These are phyloP conservation scores for Macquaria ambigua DNA, from an alignment of 2,113 vertebrate species.

Conservation along the genomic window DNA sequence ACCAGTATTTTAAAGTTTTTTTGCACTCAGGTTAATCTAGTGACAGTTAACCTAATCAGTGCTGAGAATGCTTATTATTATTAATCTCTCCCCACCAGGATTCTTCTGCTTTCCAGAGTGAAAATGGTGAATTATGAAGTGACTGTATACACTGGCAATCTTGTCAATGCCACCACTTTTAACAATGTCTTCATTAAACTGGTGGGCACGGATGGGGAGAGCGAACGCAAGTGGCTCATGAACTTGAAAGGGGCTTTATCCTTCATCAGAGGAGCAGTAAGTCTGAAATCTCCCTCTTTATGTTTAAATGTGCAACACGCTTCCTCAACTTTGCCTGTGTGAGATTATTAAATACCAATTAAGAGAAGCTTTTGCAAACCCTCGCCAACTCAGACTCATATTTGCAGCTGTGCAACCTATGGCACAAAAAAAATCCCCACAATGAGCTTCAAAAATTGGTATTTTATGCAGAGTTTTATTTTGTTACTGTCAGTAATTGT, in stretches of 20 bases:
- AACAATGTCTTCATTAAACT: constrained; percentile 72
- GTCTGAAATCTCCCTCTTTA: constrained; percentile 11
- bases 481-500: background rate
- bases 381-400: background rate
- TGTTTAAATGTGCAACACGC: background rate
- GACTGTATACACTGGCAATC: constrained; percentile 31
- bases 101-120: background rate
- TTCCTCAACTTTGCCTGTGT: background rate
- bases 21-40: background rate
- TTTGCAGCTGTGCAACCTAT: background rate
- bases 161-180: background rate
- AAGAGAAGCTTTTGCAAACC: background rate
- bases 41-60: background rate
- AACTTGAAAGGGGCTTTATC: background rate
- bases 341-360: background rate
- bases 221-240: background rate
- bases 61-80: background rate
- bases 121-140: constrained; percentile 63
- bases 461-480: background rate
- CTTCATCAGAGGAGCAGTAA: constrained; percentile 36
- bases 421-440: background rate
- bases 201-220: constrained; percentile 66
- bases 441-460: background rate
- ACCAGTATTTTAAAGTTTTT: background rate
- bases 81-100: background rate